These are phyloP conservation scores for Cyrtonyx montezumae DNA, from an alignment of 2,113 vertebrate species.

Conservation along the genomic window DNA sequence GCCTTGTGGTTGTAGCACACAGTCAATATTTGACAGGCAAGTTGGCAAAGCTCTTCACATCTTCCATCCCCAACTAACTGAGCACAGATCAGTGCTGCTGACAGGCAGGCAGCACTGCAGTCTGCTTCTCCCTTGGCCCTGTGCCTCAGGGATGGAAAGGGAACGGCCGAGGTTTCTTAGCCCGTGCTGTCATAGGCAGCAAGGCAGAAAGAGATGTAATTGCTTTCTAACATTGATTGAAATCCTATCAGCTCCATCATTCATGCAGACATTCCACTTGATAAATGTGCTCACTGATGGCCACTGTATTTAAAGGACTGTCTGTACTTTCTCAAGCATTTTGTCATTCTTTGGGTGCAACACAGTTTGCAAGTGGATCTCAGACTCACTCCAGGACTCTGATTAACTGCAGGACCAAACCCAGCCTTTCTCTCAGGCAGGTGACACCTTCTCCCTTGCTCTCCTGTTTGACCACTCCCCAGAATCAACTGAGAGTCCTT, in stretches of 20 bases:
- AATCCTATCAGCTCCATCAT: neutral
- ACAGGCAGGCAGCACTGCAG: neutral
- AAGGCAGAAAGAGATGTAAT: neutral
- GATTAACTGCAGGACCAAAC: neutral
- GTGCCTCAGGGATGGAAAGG: neutral
- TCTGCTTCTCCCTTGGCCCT: neutral
- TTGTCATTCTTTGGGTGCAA: neutral
- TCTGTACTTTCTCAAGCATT: neutral
- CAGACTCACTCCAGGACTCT: neutral
- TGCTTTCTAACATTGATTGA: neutral
- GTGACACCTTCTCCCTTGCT: neutral
- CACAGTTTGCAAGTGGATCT: neutral
- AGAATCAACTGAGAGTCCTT: neutral
- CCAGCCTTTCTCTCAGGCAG: neutral
- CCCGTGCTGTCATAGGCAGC: neutral
- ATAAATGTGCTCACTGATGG: neutral
- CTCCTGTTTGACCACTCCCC: neutral
- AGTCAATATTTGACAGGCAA: constrained; percentile 34
- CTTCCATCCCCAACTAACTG: neutral
- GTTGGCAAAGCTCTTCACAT: neutral
- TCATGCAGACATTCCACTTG: neutral
- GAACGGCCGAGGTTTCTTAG: neutral
- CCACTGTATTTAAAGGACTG: neutral
- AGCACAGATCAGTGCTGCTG: neutral
- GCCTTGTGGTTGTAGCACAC: neutral